A percentile compares a stretch with the other conserved stretches of the same genome.
phyloP scores from a whole-genome alignment of 2,797 vertebrate species.

The Etheostoma perlongum region DNA sequence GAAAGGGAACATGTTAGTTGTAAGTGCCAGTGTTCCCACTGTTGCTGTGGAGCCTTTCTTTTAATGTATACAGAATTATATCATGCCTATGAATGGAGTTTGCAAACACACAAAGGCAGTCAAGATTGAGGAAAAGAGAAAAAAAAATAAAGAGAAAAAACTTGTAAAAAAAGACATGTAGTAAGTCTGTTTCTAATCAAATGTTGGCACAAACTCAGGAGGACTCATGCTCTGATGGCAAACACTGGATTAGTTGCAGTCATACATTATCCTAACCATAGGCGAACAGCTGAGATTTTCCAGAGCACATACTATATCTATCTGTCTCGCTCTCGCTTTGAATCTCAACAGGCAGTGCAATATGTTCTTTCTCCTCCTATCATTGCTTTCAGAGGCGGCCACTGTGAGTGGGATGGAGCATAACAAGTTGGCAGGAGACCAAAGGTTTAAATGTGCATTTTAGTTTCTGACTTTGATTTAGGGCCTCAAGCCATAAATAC shows the following conservation, averaged over 20 bases:
- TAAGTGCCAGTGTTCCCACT: conserved; percentile 18
- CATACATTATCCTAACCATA: conserved; percentile 74
- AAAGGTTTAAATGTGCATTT: conserved; percentile 54
- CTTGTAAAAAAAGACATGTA: conserved; percentile 49
- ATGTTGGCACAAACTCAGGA: conserved; percentile 66
- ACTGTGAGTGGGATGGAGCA: conserved; percentile 48
- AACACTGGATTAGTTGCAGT: conserved; percentile 68
- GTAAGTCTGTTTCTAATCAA: conserved; percentile 77
- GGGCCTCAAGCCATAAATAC: conserved; percentile 41
- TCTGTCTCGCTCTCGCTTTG: conserved; percentile 54
- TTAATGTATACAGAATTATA: conserved; percentile 9
- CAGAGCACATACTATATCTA: conserved; percentile 60
- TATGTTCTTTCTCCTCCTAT: conserved; percentile 54
- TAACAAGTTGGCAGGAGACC: conserved; percentile 58
- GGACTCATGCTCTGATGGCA: conserved; percentile 64
- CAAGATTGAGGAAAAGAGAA: conserved; percentile 9
- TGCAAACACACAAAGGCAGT: conserved; percentile 59
- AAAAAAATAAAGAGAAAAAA: conserved; percentile 26
- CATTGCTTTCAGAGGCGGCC: conserved; percentile 49
- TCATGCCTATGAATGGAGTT: conserved; percentile 16
- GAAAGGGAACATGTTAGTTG: conserved; percentile 46
- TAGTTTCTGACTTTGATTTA: conserved; percentile 52
- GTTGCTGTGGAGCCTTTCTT: conserved; percentile 11
- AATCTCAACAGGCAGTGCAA: conserved; percentile 68
- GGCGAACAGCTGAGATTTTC: conserved; percentile 66